A percentile compares a stretch with the other conserved stretches of the same genome.
Evolutionary conservation across 2,797 vertebrate species (phyloP).

Genomic region (Tangara arthus): DNA sequence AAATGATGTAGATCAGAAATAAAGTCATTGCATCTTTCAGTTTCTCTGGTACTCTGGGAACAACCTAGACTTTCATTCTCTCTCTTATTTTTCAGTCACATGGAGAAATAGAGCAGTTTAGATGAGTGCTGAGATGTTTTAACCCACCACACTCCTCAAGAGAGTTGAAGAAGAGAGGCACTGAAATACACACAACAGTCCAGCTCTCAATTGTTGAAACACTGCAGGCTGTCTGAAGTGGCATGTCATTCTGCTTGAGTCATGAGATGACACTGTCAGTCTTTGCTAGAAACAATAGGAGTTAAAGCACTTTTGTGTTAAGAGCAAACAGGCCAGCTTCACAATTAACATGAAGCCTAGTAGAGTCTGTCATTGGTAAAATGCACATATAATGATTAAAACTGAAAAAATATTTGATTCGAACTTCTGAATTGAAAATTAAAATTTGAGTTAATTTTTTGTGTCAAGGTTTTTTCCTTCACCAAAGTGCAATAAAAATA

Average conservation of each 20-base stretch:
- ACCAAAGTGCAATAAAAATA: not conserved
- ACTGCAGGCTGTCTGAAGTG: not conserved
- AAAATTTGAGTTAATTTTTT: not conserved
- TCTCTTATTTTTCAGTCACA: not conserved
- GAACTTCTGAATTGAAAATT: not conserved
- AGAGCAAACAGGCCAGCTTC: not conserved
- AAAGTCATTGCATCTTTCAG: not conserved
- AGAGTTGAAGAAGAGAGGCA: not conserved
- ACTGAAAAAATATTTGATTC: not conserved
- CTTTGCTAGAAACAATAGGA: not conserved
- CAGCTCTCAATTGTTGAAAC: not conserved
- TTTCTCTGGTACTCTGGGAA: not conserved
- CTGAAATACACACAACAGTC: not conserved
- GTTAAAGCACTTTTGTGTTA: not conserved
- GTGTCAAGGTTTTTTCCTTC: not conserved
- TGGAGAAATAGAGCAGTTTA: not conserved
- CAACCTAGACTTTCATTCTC: not conserved
- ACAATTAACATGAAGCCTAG: not conserved
- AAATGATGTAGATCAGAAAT: not conserved
- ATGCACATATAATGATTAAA: not conserved
- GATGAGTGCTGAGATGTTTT: not conserved
- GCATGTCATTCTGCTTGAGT: not conserved
- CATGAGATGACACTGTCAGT: not conserved
- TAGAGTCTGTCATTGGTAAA: not conserved
- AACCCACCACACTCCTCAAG: rapidly evolving